Conservation (phyloP, 2,888 invertebrate genomes). For the Campopleginae sp. region DNA sequence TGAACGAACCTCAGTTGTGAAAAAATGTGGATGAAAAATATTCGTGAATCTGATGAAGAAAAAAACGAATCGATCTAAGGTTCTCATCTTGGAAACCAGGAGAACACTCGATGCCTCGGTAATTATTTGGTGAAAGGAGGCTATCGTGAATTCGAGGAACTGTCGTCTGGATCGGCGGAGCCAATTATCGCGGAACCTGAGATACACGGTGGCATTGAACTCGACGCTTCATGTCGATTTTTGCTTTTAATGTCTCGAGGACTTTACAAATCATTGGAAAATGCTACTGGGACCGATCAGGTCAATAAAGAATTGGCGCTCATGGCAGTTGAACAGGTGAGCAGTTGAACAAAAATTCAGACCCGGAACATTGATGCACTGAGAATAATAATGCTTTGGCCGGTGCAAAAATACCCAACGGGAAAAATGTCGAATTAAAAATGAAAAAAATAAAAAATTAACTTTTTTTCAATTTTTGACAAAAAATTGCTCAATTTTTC, state of each 20-base stretch:
- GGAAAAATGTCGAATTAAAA: not conserved
- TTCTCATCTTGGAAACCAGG: slow-evolving; percentile 91
- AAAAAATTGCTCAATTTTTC: not conserved
- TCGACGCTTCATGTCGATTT: slow-evolving; percentile 93
- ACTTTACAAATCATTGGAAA: slow-evolving; percentile 92
- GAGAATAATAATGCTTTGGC: not conserved
- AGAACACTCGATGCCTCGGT: slow-evolving; percentile 94
- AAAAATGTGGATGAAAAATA: slow-evolving; percentile 1
- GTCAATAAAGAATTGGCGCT: slow-evolving; percentile 93
- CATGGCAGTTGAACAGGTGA: slow-evolving; percentile 91
- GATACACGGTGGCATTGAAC: slow-evolving; percentile 91
- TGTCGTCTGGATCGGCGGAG: slow-evolving; percentile 89
- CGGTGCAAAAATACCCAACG: too few relatives aligned
- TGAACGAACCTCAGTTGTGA: too few relatives aligned
- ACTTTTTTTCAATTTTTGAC: not conserved
- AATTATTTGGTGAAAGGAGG: slow-evolving; percentile 95
- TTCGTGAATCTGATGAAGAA: slow-evolving; percentile 25
- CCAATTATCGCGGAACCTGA: slow-evolving; percentile 94
- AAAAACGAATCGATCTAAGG: slow-evolving; percentile 83
- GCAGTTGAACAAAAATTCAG: not conserved
- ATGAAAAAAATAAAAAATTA: not conserved
- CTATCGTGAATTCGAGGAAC: slow-evolving; percentile 92
- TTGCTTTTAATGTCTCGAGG: slow-evolving; percentile 94
- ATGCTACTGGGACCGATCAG: slow-evolving; percentile 91
- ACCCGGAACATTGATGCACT: too few relatives aligned